Evolutionary conservation across 1,140 invertebrate species (phyloP), one percentile per base, ranked within the genome.

Genomic region (Drosophila bocki): DNA sequence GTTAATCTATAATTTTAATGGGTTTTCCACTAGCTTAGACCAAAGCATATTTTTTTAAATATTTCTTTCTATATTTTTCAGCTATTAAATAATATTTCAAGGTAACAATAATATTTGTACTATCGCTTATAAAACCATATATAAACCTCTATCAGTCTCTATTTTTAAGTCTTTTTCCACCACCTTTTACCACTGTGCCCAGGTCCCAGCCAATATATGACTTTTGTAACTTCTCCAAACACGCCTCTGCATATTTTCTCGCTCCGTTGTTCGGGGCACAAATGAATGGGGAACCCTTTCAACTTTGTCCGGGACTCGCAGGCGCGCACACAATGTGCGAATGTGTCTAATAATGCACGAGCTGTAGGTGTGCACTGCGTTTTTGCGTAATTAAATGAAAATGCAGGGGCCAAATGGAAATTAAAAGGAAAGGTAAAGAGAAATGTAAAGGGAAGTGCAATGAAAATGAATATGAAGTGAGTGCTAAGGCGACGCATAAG

Each of bases 381-480:
- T 79, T 88, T 84, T 75, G 74, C 50, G 78, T 83, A 88, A 88
- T 88, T 88, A 88, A 88, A 86, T 86, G 82, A 81, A 69, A 82
- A 83, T 82, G 80, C 65, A 59, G 62, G 57, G 65, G 45, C 42
- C 47, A 90, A 88, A 87, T 87, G 82, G 69, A 72, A 82, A 65
- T 78, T 61, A 63, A 77, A 48, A 45, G 45, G 60, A 50, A 47
- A 8, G 22, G 45, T 6, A 22, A 22, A 5, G 19, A 7, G 13
- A 13, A 26, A 0, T 17, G 17, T 3, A 35, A 22, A 0, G 17
- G 7, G 32, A 32, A 35, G 9, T n/a, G 53, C 35, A 58, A n/a
- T 58, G 47, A 29, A 59, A 64, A 50, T 75, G 65, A 64, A 83
- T 83, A 87, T 86, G 45, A 80, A 75, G 80, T 79, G 79, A 79